Base-by-base conservation (phyloP, 1,140 invertebrate genomes). In the Tetraneura akinire region DNA sequence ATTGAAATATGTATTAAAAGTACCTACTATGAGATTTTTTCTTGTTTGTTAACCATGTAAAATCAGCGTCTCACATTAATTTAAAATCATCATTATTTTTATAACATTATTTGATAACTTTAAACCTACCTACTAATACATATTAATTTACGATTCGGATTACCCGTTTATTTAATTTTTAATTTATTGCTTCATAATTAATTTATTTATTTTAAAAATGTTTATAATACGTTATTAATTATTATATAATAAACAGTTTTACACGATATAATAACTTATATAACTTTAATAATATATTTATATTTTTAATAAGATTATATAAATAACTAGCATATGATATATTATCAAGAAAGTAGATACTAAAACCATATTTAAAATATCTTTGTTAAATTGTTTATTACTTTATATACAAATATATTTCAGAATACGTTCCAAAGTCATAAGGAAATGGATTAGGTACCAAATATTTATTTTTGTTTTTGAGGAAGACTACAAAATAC, bases 391-490 rank as follows among this genome's bases (percentile, higher is more conserved):
- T n/a, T n/a, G n/a, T n/a, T n/a, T 53, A 42, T 62, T 26, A 6
- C 73, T 62, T 62, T 42, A 18, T 62, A 78, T 78, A 62, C 42
- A 78, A 62, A 62, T 62, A 62, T 62, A 60, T 47, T 78, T 62
- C 16, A 62, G 11, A 47, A 78, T 76, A 62, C 21, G 32, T 78
- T 18, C 37, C 47, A 29, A 71, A 71, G 14, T 49, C 23, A 55
- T 45, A 78, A n/a, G 21, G 42, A 60, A 71, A 71, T 23, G 74
- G 55, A 78, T 78, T 78, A 76, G n/a, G 71, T 47, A 57, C 37
- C 53, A 29, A 78, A 42, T 78, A 60, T 57, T 78, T 78, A 78
- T 78, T 78, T 78, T 78, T 78, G 37, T 78, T 78, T 78, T 78
- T 78, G 55, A 78, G 23, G 37, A 78, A 60, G 55, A 78, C 74